Base-by-base conservation (phyloP, 2,797 vertebrate species). In the Betta splendens region DNA sequence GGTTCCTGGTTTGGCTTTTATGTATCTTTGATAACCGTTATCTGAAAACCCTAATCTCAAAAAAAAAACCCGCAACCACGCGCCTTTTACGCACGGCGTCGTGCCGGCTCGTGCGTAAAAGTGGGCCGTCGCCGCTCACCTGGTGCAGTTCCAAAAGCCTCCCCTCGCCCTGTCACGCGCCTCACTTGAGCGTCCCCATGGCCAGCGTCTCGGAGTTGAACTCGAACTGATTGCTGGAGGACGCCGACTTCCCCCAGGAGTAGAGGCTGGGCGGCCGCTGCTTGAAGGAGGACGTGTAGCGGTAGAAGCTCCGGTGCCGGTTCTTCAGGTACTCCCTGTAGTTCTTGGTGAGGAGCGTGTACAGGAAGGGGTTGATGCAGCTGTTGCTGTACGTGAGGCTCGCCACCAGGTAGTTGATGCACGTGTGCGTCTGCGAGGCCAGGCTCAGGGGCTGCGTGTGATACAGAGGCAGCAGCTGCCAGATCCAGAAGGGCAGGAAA, bases 401-500 rank as follows among this genome's bases (percentile, higher is more conserved):
- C 33, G 94, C 92, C 84, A 95, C 94, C 81, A 96, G 90, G 90
- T 95, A 95, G 87, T 96, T 96, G 81, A 96, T 95, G 82, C 92
- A 94, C 65, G 94, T 95, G 63, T 93, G 93, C 9, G 93, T 93
- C 77, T 93, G 91, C 32, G 92, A 92, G 50, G 93, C 88, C 80
- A 96, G 77, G 23, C 87, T 84, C 61, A 94, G 85, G 25, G 92
- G 89, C 52, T 91, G 85, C 85, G 83, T 80, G 85, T 91, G 92
- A 78, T 97, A 96, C 25, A 96, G 91, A 0, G 93, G 90, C 62
- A 96, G 77, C 73, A 97, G 89, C 89, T 97, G 95, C 95, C 95
- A 97, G 64, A 96, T 92, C 95, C 95, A 97, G 46, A 97, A 97
- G 0, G 95, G 95, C 69, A 97, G 80, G 82, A 97, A 97, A 35